Evolutionary conservation across 2,113 vertebrate genomes (phyloP), one percentile per base, ranked within the genome.

Genomic region (Prinia subflava): DNA sequence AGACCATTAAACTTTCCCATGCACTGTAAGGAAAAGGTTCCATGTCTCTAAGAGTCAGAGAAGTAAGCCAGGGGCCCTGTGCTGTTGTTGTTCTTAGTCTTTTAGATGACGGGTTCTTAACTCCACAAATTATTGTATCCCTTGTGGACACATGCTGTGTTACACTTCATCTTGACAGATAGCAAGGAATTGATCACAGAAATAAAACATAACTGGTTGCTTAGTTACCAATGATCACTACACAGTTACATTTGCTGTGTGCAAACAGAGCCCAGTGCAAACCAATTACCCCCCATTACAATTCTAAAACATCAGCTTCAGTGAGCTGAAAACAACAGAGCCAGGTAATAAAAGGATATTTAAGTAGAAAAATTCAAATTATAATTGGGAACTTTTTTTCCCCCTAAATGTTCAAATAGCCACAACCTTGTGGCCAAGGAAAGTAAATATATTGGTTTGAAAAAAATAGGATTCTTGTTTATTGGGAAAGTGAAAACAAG

Each of bases 191-290:
- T 91, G 95, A 96, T 95, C 89, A 79, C 49, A 89, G 92, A 94
- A 95, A 82, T 91, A 94, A 97, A 89, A 68, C 77, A 71, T 82
- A 95, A 82, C 95, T 91, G 74, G 94, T 97, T 96, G 95, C 96
- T 95, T 95, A 82, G 96, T 82, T 91, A 96, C 95, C 93, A 94
- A 15, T 49, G 89, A 95, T 92, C 62, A 47, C 62, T 37, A 71
- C 81, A 60, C 41, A 49, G 84, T 71, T 91, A 39, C 60, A 87
- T 82, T 91, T 60, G 77, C 87, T 92, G 91, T 95, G 77, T 96
- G 91, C 94, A 94, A 95, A 95, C 89, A 94, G 25, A 89, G 81
- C 89, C 57, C 94, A 73, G 69, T 68, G 25, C 74, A 89, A 87
- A 82, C 74, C 93, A 95, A 95, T 96, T 96, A 96, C 70, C 92